Evolutionary conservation across 2,888 invertebrate species (phyloP), one percentile per base, ranked within the genome.

Genomic region (Nemurella pictetii): DNA sequence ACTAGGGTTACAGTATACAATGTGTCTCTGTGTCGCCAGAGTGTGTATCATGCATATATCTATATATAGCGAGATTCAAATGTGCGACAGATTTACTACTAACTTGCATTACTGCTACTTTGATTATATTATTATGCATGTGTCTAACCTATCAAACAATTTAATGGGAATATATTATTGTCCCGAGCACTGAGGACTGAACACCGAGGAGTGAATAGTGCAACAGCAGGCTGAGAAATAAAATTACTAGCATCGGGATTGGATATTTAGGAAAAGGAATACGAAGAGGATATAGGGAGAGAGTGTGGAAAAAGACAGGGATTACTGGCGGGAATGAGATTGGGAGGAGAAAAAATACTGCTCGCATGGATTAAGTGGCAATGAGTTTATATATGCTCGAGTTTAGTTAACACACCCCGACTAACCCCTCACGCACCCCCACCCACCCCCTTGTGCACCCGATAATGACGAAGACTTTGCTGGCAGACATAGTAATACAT

Each of bases 321-420:
- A 85, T 85, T 85, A 85, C 85, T 83, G n/a, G n/a, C 35, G 78
- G 80, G 84, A 85, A 85, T 80, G 85, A 85, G 83, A 85, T 35
- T 75, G 32, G 85, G 84, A 85, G 80, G 85, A 36, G 85, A 80
- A 85, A n/a, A 85, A 85, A 84, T 85, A 73, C 82, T 72, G 82
- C 28, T n/a, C n/a, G n/a, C n/a, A 9, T 72, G 82, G 82, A 82
- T 82, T 82, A 82, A 26, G 82, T 55, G 82, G 26, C 4, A 82
- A 82, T 36, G 82, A 72, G 82, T 20, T 78, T 55, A 55, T 55
- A 55, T 30, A 30, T n/a, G 4, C 27, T 82, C 72, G 36, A 81
- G n/a, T n/a, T 81, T 82, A 82, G 9, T 55, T 0, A 30, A 78
- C 78, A 82, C n/a, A 55, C 82, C 82, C 30, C 55, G 3, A 26